These are phyloP conservation scores for Pollenia labialis DNA, from an alignment of 2,888 invertebrate genomes.

Conservation along the genomic window DNA sequence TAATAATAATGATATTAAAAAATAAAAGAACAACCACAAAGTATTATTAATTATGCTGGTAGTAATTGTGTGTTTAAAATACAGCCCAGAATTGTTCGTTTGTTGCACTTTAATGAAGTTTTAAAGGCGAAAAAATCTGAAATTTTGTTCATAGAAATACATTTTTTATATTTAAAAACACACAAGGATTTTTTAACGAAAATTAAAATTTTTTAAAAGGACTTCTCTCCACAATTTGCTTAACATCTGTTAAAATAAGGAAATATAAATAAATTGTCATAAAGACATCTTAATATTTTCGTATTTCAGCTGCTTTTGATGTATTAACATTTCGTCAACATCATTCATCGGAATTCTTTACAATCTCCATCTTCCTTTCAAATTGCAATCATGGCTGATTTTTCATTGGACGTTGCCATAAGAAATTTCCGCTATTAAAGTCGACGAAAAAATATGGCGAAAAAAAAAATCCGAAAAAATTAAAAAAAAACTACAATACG, in stretches of 20 bases:
- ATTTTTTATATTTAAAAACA: neutral
- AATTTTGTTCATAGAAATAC: neutral
- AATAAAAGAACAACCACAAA: conserved; percentile 23
- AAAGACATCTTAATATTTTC: neutral
- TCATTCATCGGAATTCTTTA: neutral
- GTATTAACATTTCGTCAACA: conserved; percentile 4
- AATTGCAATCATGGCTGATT: neutral
- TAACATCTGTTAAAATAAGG: neutral
- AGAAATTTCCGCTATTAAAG: conserved; percentile 45
- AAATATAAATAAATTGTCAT: neutral
- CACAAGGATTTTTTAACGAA: too few relatives aligned
- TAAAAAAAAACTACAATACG: neutral
- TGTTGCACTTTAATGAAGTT: neutral
- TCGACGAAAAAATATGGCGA: neutral
- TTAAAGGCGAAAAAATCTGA: too few relatives aligned
- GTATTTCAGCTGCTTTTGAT: conserved; percentile 6
- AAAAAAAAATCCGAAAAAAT: neutral
- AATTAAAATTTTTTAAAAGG: too few relatives aligned
- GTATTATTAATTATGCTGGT: neutral
- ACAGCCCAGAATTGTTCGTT: neutral
- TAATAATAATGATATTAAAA: conserved; percentile 13
- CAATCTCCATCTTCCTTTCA: neutral
- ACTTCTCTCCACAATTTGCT: neutral
- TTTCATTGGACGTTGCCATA: neutral
- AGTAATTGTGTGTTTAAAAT: conserved; percentile 13